A percentile compares a stretch with the other conserved stretches of the same genome.
Conservation (phyloP, 2,113 vertebrate species). For the Thermophis baileyi region DNA sequence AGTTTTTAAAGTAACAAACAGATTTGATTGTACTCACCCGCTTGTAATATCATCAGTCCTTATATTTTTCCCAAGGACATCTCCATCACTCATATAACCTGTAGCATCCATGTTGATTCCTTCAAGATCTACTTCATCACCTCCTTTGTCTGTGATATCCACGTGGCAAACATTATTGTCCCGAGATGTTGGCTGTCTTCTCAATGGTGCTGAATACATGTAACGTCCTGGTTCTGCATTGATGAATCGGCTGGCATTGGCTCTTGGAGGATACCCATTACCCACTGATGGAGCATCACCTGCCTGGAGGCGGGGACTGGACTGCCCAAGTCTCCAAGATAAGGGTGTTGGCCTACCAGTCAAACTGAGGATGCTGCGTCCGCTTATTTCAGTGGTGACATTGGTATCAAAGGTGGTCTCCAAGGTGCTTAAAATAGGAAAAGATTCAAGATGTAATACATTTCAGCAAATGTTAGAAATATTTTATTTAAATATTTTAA, state of each 20-base stretch:
- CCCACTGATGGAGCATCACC: constrained; percentile 90
- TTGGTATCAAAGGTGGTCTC: constrained; percentile 92
- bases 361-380: constrained; percentile 89
- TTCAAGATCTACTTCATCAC: constrained; percentile 81
- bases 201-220: constrained; percentile 80
- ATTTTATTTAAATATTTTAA: neutral
- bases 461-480: neutral
- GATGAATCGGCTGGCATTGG: constrained; percentile 74
- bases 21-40: constrained; percentile 75
- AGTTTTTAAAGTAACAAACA: neutral
- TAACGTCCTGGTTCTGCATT: constrained; percentile 76
- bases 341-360: constrained; percentile 80
- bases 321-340: constrained; percentile 91
- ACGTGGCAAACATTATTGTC: constrained; percentile 76
- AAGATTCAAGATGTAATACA: rapidly evolving
- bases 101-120: constrained; percentile 82
- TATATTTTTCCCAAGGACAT: constrained; percentile 91
- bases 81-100: constrained; percentile 96
- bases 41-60: constrained; percentile 89
- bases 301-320: constrained; percentile 93
- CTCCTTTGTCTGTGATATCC: constrained; percentile 76
- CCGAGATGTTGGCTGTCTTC: constrained; percentile 83
- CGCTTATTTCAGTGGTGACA: constrained; percentile 87
- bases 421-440: constrained; percentile 73
- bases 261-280: constrained; percentile 81